Conservation (phyloP, 2,888 invertebrate species). For the Amphipyra berbera region DNA sequence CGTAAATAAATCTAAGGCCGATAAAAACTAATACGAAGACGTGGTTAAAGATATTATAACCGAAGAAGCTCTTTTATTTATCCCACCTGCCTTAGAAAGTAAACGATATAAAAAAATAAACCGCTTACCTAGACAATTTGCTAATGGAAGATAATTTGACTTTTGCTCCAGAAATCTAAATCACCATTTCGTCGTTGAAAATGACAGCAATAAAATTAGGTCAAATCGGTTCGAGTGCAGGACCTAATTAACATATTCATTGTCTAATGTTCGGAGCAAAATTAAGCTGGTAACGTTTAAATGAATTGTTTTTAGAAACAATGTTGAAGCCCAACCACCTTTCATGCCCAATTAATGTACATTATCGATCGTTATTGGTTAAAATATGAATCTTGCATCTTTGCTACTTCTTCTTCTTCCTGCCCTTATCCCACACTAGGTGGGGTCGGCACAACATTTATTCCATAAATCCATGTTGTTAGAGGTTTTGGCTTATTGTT, state of each 20-base stretch:
- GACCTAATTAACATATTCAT: conserved; percentile 27
- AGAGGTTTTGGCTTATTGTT: no score
- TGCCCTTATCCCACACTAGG: no score
- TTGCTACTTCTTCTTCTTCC: no score
- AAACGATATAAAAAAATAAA: background rate
- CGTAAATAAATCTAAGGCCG: no score
- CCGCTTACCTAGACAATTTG: background rate
- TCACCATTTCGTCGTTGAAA: conserved; percentile 15
- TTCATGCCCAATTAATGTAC: background rate
- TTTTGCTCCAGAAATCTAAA: conserved; percentile 5
- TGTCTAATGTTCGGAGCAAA: conserved; percentile 9
- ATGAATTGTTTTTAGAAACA: conserved; percentile 20
- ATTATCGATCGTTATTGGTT: no score
- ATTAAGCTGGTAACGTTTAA: conserved; percentile 2
- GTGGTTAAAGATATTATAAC: no score
- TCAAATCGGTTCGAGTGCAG: conserved; percentile 21
- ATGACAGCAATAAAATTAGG: conserved; percentile 19
- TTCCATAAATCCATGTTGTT: no score
- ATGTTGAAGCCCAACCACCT: conserved; percentile 6
- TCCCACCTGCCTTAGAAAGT: no score
- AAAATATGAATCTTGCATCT: no score
- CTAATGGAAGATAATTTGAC: conserved; percentile 5
- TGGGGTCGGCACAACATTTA: no score
- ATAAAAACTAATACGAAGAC: no score
- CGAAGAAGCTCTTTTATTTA: no score